Evolutionary conservation across 2,113 vertebrate species (phyloP).

Genomic region (Ahaetulla prasina): DNA sequence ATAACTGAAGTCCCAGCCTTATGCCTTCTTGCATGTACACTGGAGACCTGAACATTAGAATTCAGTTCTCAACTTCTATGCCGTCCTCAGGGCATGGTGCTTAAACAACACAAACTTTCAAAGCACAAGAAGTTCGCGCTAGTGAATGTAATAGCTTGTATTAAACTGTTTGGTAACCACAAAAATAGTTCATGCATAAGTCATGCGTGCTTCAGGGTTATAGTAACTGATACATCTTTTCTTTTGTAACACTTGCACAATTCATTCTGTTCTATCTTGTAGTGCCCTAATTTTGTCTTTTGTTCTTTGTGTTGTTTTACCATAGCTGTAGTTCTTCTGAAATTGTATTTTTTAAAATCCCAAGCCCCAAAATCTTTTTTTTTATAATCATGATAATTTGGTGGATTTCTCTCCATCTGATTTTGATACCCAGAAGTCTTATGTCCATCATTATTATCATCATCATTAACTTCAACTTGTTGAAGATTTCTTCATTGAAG

Average conservation of each 20-base stretch:
- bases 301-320: not conserved
- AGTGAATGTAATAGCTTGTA: conserved; percentile 36
- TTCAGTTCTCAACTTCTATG: conserved; percentile 1
- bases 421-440: not conserved
- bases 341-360: not conserved
- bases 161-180: conserved; percentile 46
- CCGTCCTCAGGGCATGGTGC: not conserved
- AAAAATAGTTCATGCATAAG: conserved; percentile 52
- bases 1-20: not conserved
- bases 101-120: conserved; percentile 27
- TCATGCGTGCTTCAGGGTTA: conserved; percentile 49
- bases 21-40: not conserved
- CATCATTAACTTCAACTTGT: not conserved
- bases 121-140: conserved; percentile 31
- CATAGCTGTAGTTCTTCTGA: not conserved
- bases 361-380: not conserved
- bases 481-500: not conserved
- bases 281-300: not conserved
- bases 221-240: conserved; percentile 30
- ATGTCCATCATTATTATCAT: not conserved
- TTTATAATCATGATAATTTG: not conserved
- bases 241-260: conserved; percentile 17
- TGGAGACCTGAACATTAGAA: not conserved
- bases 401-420: not conserved
- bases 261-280: conserved; percentile 9